phyloP scores from a whole-genome alignment of 2,888 invertebrate species.

The Dynastes tityus region DNA sequence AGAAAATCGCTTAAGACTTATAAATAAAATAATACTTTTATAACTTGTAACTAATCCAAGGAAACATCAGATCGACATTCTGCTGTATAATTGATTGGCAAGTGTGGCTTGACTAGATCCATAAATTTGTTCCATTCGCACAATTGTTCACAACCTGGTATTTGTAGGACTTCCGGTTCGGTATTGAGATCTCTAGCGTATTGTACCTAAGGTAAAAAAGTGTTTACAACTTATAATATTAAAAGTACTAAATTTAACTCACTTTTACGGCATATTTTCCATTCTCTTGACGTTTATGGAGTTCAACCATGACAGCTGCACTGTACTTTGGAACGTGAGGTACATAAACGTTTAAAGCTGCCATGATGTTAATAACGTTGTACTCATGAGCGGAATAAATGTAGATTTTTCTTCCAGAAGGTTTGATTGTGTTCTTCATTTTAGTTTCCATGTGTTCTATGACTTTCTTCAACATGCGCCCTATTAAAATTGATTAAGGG shows the following conservation, averaged over 20 bases:
- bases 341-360: constrained; percentile 71
- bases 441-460: constrained; percentile 62
- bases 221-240: background rate
- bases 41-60: constrained; percentile 50
- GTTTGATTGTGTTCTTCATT: constrained; percentile 56
- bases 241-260: constrained; percentile 43
- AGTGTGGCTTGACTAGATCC: constrained; percentile 59
- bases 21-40: constrained; percentile 5
- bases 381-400: constrained; percentile 75
- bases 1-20: background rate
- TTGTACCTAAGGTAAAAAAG: constrained; percentile 59
- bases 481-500: constrained; percentile 56
- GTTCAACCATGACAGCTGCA: constrained; percentile 65
- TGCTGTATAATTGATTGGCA: constrained; percentile 66
- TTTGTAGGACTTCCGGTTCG: constrained; percentile 59
- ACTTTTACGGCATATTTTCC: constrained; percentile 65
- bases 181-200: constrained; percentile 62
- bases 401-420: constrained; percentile 66
- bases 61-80: constrained; percentile 64
- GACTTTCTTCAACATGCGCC: constrained; percentile 63
- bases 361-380: constrained; percentile 73
- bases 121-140: constrained; percentile 65
- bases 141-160: constrained; percentile 63
- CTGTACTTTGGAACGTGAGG: constrained; percentile 68
- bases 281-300: constrained; percentile 60